Evolutionary conservation across 2,113 vertebrate genomes (phyloP).

Genomic region (Myodes glareolus): DNA sequence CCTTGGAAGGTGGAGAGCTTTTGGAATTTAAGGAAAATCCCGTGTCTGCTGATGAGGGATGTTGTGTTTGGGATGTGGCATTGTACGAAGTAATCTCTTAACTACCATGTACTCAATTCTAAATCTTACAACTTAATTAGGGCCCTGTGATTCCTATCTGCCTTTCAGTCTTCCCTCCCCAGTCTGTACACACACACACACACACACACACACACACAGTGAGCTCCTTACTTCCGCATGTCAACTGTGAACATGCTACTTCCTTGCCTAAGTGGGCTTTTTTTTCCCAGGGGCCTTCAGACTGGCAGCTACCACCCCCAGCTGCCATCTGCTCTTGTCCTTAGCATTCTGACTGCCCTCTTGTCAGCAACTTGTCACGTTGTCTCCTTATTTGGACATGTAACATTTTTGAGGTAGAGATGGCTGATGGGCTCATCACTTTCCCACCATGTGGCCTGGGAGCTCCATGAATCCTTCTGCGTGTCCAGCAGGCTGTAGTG

Average conservation of each 20-base stretch:
- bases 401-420: background rate
- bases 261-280: background rate
- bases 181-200: background rate
- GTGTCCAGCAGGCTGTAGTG: background rate
- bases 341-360: background rate
- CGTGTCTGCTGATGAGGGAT: background rate
- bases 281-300: background rate
- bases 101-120: background rate
- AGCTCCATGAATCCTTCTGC: background rate
- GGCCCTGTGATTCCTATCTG: background rate
- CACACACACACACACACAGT: background rate
- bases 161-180: background rate
- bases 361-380: background rate
- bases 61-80: background rate
- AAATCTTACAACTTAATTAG: background rate
- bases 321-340: background rate
- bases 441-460: background rate
- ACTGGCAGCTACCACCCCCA: background rate
- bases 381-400: background rate
- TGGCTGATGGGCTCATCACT: background rate
- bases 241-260: background rate
- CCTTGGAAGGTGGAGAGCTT: background rate
- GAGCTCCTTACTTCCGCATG: background rate
- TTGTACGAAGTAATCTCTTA: background rate
- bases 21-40: background rate